A percentile compares a stretch with the other conserved stretches of the same genome.
Evolutionary conservation across 1,140 invertebrate species (phyloP).

Genomic region (Harpegnathos saltator): DNA sequence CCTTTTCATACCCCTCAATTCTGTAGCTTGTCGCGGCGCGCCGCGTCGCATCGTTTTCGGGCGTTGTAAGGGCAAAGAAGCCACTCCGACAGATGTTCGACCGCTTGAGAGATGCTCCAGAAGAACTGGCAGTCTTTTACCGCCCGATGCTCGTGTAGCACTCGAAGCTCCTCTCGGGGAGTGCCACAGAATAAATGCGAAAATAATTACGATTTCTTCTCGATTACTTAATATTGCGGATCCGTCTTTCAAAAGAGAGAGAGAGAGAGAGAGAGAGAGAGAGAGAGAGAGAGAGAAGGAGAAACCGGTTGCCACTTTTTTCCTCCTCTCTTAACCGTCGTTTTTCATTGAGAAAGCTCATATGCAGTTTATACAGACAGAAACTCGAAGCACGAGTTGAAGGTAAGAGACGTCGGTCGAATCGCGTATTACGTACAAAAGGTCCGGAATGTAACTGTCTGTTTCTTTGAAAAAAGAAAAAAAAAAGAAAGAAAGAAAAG

Average conservation of each 20-base stretch:
- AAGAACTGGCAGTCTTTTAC: slow-evolving; percentile 71
- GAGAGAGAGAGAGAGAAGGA: background rate
- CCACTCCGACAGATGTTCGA: slow-evolving; percentile 75
- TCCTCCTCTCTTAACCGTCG: background rate
- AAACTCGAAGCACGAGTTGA: background rate
- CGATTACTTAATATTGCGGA: slow-evolving; percentile 4
- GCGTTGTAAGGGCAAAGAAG: slow-evolving; percentile 63
- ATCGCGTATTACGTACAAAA: background rate
- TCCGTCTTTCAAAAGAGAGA: background rate
- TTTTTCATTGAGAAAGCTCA: slow-evolving; percentile 4
- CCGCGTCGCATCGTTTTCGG: slow-evolving; percentile 59
- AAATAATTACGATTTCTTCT: slow-evolving; percentile 63
- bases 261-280: background rate
- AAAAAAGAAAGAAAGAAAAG: no score
- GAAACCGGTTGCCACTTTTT: background rate
- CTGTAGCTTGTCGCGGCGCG: slow-evolving; percentile 63
- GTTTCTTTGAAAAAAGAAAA: background rate
- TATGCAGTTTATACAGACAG: background rate
- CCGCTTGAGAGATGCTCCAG: slow-evolving; percentile 68
- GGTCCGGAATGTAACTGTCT: no score
- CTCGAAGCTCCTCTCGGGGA: slow-evolving; percentile 43
- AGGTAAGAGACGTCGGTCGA: background rate
- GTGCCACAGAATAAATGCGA: slow-evolving; percentile 54
- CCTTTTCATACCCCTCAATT: slow-evolving; percentile 71
- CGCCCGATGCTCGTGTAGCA: slow-evolving; percentile 48